Percentiles rank a stretch among this genome's conserved stretches.
Evolutionary conservation across 2,113 vertebrate genomes (phyloP).

Genomic region (Progne subis): DNA sequence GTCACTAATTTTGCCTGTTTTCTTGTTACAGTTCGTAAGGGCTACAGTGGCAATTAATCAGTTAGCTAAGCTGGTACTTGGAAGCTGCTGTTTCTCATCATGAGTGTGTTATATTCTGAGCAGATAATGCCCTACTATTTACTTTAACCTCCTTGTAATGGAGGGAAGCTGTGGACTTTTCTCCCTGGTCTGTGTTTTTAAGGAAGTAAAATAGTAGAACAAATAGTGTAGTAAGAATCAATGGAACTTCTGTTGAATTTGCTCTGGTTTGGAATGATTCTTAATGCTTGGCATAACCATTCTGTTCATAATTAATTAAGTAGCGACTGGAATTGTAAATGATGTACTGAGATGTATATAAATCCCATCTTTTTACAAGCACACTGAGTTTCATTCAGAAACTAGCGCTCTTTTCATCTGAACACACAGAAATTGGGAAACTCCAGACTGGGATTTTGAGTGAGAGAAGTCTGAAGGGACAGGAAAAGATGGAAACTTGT

Average conservation of each 20-base stretch:
- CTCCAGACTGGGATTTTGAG: background rate
- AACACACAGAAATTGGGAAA: background rate
- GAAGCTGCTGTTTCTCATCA: background rate
- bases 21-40: background rate
- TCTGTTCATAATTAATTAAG: background rate
- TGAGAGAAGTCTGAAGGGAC: background rate
- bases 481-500: background rate
- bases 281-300: background rate
- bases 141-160: background rate
- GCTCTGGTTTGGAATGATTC: background rate
- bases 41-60: background rate
- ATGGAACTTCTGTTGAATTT: background rate
- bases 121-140: background rate
- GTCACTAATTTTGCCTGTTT: background rate
- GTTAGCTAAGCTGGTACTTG: background rate
- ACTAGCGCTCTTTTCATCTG: background rate
- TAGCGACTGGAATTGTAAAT: background rate
- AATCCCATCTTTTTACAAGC: background rate
- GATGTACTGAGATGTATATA: background rate
- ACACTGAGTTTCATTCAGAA: background rate
- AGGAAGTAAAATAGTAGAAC: background rate
- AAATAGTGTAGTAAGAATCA: background rate
- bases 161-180: background rate
- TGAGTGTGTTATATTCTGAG: background rate
- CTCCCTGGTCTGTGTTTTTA: background rate